Conservation (phyloP, 2,113 vertebrate genomes). For the Tinamus guttatus region DNA sequence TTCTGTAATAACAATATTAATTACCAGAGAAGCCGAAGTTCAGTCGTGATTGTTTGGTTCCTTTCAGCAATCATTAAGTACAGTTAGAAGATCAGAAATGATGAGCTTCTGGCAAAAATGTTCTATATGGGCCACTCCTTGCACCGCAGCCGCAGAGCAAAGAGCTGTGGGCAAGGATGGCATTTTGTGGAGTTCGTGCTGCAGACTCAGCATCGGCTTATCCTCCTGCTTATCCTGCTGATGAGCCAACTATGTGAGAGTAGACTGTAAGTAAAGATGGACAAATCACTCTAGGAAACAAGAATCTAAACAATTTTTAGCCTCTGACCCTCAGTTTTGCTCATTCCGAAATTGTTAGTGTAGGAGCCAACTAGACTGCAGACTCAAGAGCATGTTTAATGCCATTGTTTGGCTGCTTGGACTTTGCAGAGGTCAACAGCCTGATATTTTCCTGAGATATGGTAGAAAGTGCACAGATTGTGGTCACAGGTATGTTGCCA, state of each 20-base stretch:
- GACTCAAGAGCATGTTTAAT: neutral
- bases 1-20: conserved; percentile 43
- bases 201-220: rapidly evolving
- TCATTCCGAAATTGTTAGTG: neutral
- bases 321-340: neutral
- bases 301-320: neutral
- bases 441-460: neutral
- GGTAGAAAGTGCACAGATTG: neutral
- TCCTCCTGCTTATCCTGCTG: neutral
- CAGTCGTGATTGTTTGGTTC: conserved; percentile 30
- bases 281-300: neutral
- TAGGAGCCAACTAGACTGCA: rapidly evolving
- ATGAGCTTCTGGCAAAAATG: conserved; percentile 7
- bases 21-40: neutral
- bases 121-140: neutral
- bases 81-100: conserved; percentile 50
- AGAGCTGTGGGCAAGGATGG: neutral
- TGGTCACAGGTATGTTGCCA: neutral
- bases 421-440: neutral
- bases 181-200: neutral
- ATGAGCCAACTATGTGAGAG: neutral
- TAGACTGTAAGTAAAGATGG: neutral
- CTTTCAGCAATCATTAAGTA: conserved; percentile 65
- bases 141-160: neutral
- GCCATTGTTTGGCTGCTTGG: neutral